Evolutionary conservation across 1,140 invertebrate genomes (phyloP).

Genomic region (Agraylea sexmaculata): DNA sequence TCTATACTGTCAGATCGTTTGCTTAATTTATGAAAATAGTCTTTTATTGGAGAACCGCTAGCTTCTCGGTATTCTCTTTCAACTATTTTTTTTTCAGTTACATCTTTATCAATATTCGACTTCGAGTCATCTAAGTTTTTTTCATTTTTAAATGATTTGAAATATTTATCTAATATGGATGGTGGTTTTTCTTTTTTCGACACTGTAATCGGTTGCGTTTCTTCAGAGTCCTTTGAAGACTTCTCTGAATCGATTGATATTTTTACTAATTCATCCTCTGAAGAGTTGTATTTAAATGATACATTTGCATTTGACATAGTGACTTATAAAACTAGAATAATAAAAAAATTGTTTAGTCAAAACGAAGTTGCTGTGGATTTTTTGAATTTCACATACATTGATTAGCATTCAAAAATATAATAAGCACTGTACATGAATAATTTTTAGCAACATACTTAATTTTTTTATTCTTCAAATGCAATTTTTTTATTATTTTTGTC

Average conservation of each 20-base stretch:
- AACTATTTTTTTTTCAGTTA: slow-evolving; percentile 11
- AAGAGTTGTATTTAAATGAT: slow-evolving; percentile 57
- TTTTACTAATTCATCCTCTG: slow-evolving; percentile 57
- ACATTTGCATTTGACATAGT: slow-evolving; percentile 47
- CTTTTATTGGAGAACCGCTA: slow-evolving; percentile 38
- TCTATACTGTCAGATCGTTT: slow-evolving; percentile 23
- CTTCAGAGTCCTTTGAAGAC: slow-evolving; percentile 31
- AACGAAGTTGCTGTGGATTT: neutral
- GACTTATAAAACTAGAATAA: slow-evolving; percentile 48
- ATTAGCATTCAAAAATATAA: neutral
- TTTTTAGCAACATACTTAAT: no score
- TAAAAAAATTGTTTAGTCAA: no score
- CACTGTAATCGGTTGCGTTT: slow-evolving; percentile 28
- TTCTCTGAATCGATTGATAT: slow-evolving; percentile 50
- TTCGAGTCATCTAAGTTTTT: slow-evolving; percentile 31
- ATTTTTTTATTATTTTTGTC: no score
- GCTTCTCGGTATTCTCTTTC: slow-evolving; percentile 23
- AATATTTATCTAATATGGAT: slow-evolving; percentile 39
- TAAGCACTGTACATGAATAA: no score
- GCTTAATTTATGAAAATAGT: slow-evolving; percentile 36
- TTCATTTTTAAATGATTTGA: slow-evolving; percentile 35
- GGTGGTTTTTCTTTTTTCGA: slow-evolving; percentile 34
- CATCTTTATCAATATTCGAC: slow-evolving; percentile 6
- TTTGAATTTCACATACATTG: neutral
- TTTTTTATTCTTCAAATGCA: no score